A percentile compares a stretch with the other conserved stretches of the same genome.
Evolutionary conservation across 2,888 invertebrate species (phyloP).

Genomic region (Machimus atricapillus): DNA sequence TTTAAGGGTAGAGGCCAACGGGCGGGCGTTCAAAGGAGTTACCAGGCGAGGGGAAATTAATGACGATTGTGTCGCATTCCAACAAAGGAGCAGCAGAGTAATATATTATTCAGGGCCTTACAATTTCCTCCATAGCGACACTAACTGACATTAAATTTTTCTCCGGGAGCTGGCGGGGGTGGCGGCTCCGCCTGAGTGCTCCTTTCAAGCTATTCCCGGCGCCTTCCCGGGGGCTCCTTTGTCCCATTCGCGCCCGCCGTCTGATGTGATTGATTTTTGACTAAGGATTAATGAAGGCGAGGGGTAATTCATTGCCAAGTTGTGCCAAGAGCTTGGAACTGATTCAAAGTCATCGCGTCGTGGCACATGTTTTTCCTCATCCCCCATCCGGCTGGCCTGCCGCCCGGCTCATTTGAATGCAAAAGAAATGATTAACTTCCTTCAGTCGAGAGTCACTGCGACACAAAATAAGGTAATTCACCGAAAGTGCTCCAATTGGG

Average conservation of each 20-base stretch:
- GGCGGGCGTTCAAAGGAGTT: background rate
- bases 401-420: background rate
- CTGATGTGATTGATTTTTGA: constrained; percentile 36
- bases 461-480: background rate
- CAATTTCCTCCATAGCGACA: constrained; percentile 10
- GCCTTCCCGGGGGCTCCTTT: background rate
- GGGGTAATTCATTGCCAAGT: background rate
- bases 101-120: constrained; percentile 34
- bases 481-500: background rate
- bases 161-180: background rate
- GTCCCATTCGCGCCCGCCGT: constrained; percentile 13
- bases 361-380: background rate
- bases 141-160: constrained; percentile 38
- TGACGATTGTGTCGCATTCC: constrained; percentile 35
- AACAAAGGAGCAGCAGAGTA: constrained; percentile 30
- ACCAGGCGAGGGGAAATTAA: constrained; percentile 12
- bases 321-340: background rate
- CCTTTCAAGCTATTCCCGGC: constrained; percentile 6
- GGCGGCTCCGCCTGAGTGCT: background rate
- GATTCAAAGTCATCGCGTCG: background rate
- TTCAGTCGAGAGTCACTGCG: background rate
- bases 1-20: background rate
- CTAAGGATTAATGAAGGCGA: constrained; percentile 26
- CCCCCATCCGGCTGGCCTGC: background rate
- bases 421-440: background rate